These are phyloP conservation scores for Linnaemya tessellans DNA, from an alignment of 2,888 invertebrate genomes.

Conservation along the genomic window DNA sequence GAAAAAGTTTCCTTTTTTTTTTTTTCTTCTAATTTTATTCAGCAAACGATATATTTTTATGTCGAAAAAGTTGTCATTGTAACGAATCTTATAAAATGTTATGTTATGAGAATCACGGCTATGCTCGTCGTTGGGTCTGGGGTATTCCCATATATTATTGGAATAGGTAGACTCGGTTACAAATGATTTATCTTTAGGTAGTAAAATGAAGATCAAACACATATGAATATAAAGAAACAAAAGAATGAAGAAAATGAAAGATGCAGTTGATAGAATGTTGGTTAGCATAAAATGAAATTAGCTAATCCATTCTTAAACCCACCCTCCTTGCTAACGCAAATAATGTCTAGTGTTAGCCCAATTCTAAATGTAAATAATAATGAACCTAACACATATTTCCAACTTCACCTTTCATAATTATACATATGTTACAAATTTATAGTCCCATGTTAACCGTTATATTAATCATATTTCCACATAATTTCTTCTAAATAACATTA, in stretches of 20 bases:
- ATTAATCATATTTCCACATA: background rate
- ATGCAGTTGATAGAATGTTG: background rate
- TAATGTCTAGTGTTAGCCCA: background rate
- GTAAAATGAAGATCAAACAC: background rate
- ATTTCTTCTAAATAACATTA: too few species aligned
- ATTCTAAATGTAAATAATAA: background rate
- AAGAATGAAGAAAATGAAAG: background rate
- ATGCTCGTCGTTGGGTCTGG: too few species aligned
- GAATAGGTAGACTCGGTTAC: too few species aligned
- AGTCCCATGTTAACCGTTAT: background rate
- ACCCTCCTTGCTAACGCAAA: background rate
- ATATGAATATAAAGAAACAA: background rate
- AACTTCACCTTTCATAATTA: constrained; percentile 19
- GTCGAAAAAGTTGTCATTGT: too few species aligned
- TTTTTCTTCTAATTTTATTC: too few species aligned
- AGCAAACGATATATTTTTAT: too few species aligned
- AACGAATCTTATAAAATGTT: too few species aligned
- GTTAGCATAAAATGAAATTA: background rate
- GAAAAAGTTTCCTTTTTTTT: too few species aligned
- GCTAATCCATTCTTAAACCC: constrained; percentile 1
- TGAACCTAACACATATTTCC: background rate
- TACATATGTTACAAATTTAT: background rate
- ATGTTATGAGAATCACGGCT: too few species aligned
- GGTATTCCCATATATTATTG: too few species aligned
- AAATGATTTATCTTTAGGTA: constrained; percentile 3